A percentile compares a stretch with the other conserved stretches of the same genome.
Evolutionary conservation across 2,797 vertebrate genomes (phyloP).

Genomic region (Petrocephalus sullivani): DNA sequence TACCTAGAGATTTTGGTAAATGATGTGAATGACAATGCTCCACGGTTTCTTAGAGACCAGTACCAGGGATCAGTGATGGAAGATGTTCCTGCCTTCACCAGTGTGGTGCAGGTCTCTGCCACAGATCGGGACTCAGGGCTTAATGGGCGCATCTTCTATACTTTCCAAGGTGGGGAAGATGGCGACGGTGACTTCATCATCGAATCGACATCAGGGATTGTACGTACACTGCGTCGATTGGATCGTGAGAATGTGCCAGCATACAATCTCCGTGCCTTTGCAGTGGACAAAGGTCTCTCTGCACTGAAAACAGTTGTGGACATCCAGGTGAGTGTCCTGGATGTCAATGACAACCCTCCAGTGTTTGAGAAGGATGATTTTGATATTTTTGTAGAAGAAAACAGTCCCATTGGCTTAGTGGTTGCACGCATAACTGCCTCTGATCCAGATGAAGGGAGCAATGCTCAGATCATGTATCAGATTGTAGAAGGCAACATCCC

Average conservation of each 20-base stretch:
- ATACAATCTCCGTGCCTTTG: conserved; percentile 75
- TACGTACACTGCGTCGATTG: conserved; percentile 78
- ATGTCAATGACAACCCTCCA: conserved; percentile 91
- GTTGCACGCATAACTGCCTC: conserved; percentile 83
- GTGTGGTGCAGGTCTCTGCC: conserved; percentile 86
- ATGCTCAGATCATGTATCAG: conserved; percentile 97
- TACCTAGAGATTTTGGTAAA: conserved; percentile 93
- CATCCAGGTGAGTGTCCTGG: conserved; percentile 78
- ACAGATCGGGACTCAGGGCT: conserved; percentile 85
- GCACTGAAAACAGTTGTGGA: conserved; percentile 74
- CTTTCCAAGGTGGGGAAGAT: conserved; percentile 87
- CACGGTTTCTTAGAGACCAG: conserved; percentile 79
- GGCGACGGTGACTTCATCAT: conserved; percentile 94
- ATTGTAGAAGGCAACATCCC: conserved; percentile 96
- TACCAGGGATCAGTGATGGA: conserved; percentile 85
- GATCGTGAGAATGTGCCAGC: conserved; percentile 85
- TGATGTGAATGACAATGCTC: conserved; percentile 89
- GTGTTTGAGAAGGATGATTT: conserved; percentile 90
- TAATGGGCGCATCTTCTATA: conserved; percentile 88
- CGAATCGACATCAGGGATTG: conserved; percentile 88
- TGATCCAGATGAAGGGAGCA: conserved; percentile 90
- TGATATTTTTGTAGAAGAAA: conserved; percentile 88
- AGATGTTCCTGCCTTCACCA: conserved; percentile 84
- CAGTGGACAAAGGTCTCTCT: conserved; percentile 84
- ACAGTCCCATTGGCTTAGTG: conserved; percentile 86